Conservation (phyloP, 2,888 invertebrate genomes). For the Aleiodes alternator region DNA sequence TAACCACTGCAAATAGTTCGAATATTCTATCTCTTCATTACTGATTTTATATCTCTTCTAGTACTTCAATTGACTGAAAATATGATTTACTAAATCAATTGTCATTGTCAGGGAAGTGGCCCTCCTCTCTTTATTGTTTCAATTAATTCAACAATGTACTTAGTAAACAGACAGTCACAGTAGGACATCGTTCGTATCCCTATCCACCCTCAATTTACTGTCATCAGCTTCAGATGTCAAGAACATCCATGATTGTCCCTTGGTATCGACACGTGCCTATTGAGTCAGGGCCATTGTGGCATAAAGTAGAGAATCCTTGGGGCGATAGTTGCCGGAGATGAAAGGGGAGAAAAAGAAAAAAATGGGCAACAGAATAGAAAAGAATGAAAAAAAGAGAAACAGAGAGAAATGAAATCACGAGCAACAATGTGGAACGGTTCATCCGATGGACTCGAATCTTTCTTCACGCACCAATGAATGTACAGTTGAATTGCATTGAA, state of each 20-base stretch:
- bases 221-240: slow-evolving; percentile 41
- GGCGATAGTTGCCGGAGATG: neutral
- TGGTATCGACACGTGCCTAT: slow-evolving; percentile 48
- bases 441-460: slow-evolving; percentile 53
- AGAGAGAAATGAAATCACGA: slow-evolving; percentile 34
- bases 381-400: slow-evolving; percentile 3
- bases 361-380: neutral
- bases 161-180: no score
- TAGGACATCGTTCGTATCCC: no score
- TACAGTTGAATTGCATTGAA: slow-evolving; percentile 9
- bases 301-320: neutral
- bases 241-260: slow-evolving; percentile 47
- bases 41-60: no score
- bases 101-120: no score
- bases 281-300: slow-evolving; percentile 28
- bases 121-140: no score
- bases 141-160: no score
- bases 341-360: slow-evolving; percentile 35
- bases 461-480: slow-evolving; percentile 51
- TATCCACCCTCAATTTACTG: slow-evolving; percentile 19
- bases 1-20: no score
- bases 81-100: no score
- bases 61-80: no score
- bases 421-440: slow-evolving; percentile 46
- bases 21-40: no score